Evolutionary conservation across 2,888 invertebrate species (phyloP).

Genomic region (Melinaea marsaeus): DNA sequence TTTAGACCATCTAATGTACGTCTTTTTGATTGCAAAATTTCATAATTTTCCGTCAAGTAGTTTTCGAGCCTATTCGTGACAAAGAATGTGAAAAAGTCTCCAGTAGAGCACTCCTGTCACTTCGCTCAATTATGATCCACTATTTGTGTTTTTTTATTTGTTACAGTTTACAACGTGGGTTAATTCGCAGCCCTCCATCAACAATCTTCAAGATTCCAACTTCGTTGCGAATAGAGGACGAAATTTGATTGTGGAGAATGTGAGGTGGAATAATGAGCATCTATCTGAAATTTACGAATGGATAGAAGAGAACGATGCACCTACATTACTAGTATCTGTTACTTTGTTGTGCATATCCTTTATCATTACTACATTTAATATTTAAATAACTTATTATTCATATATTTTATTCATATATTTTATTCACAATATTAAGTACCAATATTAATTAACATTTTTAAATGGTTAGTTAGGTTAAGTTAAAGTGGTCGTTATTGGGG

Average conservation of each 20-base stretch:
- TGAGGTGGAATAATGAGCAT: slow-evolving; percentile 41
- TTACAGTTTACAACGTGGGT: slow-evolving; percentile 58
- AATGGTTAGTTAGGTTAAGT: too few relatives aligned
- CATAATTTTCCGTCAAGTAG: too few relatives aligned
- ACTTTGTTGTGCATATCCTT: slow-evolving; percentile 48
- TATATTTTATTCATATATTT: neutral
- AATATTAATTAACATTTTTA: neutral
- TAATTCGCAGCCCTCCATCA: slow-evolving; percentile 39
- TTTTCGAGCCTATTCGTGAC: too few relatives aligned
- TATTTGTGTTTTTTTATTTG: neutral
- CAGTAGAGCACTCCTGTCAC: too few relatives aligned
- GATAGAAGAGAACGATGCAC: slow-evolving; percentile 65
- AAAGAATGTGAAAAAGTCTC: too few relatives aligned
- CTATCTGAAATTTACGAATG: slow-evolving; percentile 56
- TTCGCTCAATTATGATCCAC: too few relatives aligned
- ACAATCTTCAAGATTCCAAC: slow-evolving; percentile 49
- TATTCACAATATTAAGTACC: neutral
- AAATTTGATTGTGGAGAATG: slow-evolving; percentile 40
- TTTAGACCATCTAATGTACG: too few relatives aligned
- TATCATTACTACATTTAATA: slow-evolving; percentile 48
- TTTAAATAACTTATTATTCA: slow-evolving; percentile 17
- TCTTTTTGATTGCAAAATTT: too few relatives aligned
- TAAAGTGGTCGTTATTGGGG: too few relatives aligned
- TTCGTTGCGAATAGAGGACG: slow-evolving; percentile 37
- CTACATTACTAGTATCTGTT: slow-evolving; percentile 49